Percentiles rank a stretch among this genome's conserved stretches.
These are phyloP conservation scores for Lindbergichthys nudifrons DNA, from an alignment of 2,797 vertebrate species.

Conservation along the genomic window DNA sequence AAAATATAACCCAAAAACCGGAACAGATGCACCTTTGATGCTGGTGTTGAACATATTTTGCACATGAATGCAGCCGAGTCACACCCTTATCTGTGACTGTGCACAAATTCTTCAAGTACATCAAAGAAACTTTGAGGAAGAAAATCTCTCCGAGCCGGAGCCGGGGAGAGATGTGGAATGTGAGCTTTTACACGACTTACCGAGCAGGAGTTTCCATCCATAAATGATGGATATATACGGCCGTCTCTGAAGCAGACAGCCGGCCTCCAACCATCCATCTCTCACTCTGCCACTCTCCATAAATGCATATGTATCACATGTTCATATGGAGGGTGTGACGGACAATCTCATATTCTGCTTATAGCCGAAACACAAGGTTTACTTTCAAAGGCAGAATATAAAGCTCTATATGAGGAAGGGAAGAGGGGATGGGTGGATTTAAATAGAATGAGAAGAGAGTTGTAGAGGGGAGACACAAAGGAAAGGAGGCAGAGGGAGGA, in stretches of 20 bases:
- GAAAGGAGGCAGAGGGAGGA: not conserved
- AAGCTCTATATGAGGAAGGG: conserved; percentile 14
- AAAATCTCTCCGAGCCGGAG: conserved; percentile 11
- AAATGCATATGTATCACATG: conserved; percentile 37
- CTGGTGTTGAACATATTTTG: not conserved
- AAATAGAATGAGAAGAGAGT: no score
- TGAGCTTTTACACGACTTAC: conserved; percentile 45
- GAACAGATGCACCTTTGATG: conserved; percentile 12
- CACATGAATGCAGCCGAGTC: not conserved
- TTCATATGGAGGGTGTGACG: no score
- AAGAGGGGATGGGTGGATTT: no score
- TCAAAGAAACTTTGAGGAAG: conserved; percentile 46
- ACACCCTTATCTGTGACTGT: conserved; percentile 12
- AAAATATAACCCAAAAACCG: not conserved
- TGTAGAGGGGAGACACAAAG: conserved; percentile 1
- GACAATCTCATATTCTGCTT: not conserved
- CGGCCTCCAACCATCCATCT: conserved; percentile 50
- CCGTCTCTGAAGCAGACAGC: conserved; percentile 25
- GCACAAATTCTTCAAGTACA: conserved; percentile 25
- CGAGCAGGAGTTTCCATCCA: conserved; percentile 27
- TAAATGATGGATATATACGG: conserved; percentile 63
- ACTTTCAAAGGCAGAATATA: conserved; percentile 20
- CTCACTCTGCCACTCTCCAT: conserved; percentile 26
- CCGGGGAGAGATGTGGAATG: conserved; percentile 20
- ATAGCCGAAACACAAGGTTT: conserved; percentile 4